These are phyloP conservation scores for Salvelinus alpinus DNA, from an alignment of 2,113 vertebrate species.

Conservation along the genomic window DNA sequence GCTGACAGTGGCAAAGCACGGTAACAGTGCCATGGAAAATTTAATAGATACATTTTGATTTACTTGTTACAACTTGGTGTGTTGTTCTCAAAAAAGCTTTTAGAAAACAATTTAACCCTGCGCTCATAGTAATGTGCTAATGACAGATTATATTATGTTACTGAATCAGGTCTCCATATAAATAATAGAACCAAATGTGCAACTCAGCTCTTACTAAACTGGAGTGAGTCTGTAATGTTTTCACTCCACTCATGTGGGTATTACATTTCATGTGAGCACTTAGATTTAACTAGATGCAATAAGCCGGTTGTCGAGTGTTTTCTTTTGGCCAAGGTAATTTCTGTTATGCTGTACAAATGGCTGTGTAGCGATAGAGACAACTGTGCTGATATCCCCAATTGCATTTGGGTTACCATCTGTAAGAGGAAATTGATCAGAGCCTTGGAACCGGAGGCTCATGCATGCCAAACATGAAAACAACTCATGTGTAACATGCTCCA, in stretches of 20 bases:
- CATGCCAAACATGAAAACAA: too few relatives aligned
- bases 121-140: background rate
- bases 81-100: background rate
- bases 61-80: background rate
- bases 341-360: background rate
- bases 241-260: background rate
- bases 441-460: background rate
- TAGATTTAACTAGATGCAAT: conserved; percentile 5
- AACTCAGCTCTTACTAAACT: background rate
- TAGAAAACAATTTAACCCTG: background rate
- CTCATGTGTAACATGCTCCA: too few relatives aligned
- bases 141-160: background rate
- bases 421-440: background rate
- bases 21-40: background rate
- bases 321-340: background rate
- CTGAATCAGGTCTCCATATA: background rate
- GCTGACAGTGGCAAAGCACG: background rate
- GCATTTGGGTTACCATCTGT: background rate
- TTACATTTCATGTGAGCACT: conserved; percentile 3
- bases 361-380: background rate
- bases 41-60: too few relatives aligned
- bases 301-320: background rate
- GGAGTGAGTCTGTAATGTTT: background rate
- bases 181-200: background rate
- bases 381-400: background rate